Base-by-base conservation (phyloP, 2,113 vertebrate species). In the Anseranas semipalmata region DNA sequence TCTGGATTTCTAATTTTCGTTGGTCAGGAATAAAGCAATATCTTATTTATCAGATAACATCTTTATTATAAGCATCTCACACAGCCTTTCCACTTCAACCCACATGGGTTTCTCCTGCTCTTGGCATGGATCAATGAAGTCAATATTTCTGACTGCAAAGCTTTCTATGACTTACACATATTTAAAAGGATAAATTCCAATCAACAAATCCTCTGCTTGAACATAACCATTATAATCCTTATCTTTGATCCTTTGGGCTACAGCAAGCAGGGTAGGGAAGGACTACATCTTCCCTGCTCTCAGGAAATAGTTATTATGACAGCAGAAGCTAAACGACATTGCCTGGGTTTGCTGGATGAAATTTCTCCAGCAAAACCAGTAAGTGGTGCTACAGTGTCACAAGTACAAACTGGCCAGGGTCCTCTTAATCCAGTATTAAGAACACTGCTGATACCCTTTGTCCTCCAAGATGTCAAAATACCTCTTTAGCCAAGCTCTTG, bases 101-200 rank as follows among this genome's bases (percentile, higher is more conserved):
- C 65, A 21, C 93, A 59, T 71, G 58, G 85, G 87, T 93, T 94
- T 96, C 91, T 78, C 93, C 97, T 92, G 95, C 85, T 96, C 94
- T 90, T 91, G 93, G 95, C 94, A 88, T 86, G 91, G 97, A 98
- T 98, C 98, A 97, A 97, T 95, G 96, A 77, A 73, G 86, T 98
- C 96, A 94, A 97, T 98, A 96, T 82, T 96, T 97, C 96, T 97
- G 95, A 97, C 93, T 92, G 94, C 89, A 94, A 83, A 96, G 94
- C 90, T 93, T 92, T 96, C 95, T 97, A 90, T 93, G 95, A 96
- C 96, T 97, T 95, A 95, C 96, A 93, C 89, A 88, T 95, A 96
- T 97, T 97, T 97, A 97, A 98, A 97, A 92, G 96, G 97, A 97
- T 97, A 96, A 96, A 97, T 91, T 70, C 85, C 83, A 94, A 97